Evolutionary conservation across 1,140 invertebrate genomes (phyloP), one percentile per base, ranked within the genome.

Genomic region (Heliconius melpomene): DNA sequence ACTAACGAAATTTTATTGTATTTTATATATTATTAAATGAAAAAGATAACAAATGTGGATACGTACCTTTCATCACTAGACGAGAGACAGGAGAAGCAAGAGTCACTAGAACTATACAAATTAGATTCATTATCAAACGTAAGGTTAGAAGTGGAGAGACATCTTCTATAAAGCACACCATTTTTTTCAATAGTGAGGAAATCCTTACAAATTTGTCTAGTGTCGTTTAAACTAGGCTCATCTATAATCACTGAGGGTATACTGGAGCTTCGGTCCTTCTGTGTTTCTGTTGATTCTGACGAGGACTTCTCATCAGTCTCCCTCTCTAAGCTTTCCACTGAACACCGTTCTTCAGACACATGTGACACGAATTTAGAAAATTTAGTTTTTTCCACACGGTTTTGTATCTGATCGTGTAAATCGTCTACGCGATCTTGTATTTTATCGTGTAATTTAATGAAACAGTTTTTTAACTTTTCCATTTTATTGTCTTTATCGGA

Each of bases 371-470:
- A 91, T 83, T 83, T 90, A 0, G 89, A 89, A 72, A 94, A 74
- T 83, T 91, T 93, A 1, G 87, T 89, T 57, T 81, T 88, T 50
- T 94, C 93, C 46, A 94, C 90, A 77, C 90, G 92, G 60, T 84
- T 92, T 74, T 94, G 93, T 23, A 95, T 81, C 80, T 94, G 92
- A 77, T 94, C 94, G 79, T 92, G 92, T 7, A 95, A 83, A 78
- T 93, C 92, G 84, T 95, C 94, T 8, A 95, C 90, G 0, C 87
- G 88, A 74, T 93, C 87, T 60, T 94, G 91, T n/a, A 95, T 89
- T 76, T 94, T 94, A 16, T 86, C 93, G 54, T 95, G 93, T 13
- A 94, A 82, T 82, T 86, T 92, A 23, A 90, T 89, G 1, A 94
- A 80, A 8, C 87, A 86, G 70, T 91, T 90, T 80, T 93, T 95